Evolutionary conservation across 1,140 invertebrate genomes (phyloP).

Genomic region (Leptinotarsa texana): DNA sequence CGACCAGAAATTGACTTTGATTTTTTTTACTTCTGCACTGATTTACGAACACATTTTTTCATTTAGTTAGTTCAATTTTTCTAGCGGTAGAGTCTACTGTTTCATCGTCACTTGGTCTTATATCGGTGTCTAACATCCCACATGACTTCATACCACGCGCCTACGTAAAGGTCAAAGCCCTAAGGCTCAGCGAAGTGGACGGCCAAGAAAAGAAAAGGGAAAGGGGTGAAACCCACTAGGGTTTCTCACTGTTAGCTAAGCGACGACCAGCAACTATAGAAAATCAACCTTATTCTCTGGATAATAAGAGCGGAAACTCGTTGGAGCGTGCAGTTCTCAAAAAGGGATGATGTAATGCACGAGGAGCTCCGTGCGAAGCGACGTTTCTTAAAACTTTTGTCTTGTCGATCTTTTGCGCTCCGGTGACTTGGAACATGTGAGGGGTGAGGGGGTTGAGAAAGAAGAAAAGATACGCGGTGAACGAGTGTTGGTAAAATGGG

Average conservation of each 20-base stretch:
- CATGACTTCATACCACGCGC: neutral
- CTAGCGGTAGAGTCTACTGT: too few species aligned
- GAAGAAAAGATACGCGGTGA: neutral
- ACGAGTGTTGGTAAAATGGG: neutral
- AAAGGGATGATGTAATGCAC: neutral
- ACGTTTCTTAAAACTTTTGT: neutral
- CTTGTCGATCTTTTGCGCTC: conserved; percentile 5
- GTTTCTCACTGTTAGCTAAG: too few species aligned
- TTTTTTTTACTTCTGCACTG: too few species aligned
- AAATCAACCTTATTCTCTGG: too few species aligned
- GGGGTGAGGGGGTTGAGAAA: neutral
- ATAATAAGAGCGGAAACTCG: too few species aligned
- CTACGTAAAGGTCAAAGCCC: conserved; percentile 4
- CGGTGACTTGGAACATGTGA: neutral
- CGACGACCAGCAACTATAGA: too few species aligned
- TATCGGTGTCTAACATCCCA: neutral
- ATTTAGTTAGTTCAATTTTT: too few species aligned
- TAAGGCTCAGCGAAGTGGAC: neutral
- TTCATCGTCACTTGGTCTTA: too few species aligned
- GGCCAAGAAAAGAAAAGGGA: neutral
- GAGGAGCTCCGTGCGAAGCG: neutral
- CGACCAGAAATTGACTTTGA: too few species aligned
- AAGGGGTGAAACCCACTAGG: neutral
- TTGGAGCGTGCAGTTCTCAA: neutral
- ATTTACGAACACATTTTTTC: too few species aligned